A percentile compares a stretch with the other conserved stretches of the same genome.
These are phyloP conservation scores for Hydrozoanthus gracilis DNA, from an alignment of 92 coral and sea anemone species.

Conservation along the genomic window DNA sequence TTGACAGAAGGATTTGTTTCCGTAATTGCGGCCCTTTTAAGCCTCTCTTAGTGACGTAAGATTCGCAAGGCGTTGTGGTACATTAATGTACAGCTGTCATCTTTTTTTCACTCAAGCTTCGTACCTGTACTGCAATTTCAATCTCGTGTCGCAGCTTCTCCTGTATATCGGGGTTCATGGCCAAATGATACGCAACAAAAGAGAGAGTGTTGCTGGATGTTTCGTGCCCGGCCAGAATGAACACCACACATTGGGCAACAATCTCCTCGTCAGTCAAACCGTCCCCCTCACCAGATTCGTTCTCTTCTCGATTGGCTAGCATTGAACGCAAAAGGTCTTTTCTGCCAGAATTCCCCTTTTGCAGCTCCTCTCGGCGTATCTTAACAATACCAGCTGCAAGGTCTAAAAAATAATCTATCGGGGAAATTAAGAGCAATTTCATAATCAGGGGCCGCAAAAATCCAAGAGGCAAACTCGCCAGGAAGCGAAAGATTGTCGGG, in stretches of 20 bases:
- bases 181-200: not conserved
- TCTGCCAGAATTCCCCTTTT: not conserved
- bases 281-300: not conserved
- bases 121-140: not conserved
- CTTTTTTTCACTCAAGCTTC: not conserved
- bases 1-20: no score
- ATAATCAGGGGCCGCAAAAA: not conserved
- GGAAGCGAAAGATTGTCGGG: not conserved
- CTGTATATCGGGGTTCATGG: conserved; percentile 13
- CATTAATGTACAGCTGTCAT: not conserved
- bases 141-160: not conserved
- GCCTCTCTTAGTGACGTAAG: not conserved
- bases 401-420: not conserved
- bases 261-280: conserved; percentile 5
- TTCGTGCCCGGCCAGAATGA: conserved; percentile 12
- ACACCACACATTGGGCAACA: not conserved
- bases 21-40: no score
- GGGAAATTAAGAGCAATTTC: not conserved
- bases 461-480: not conserved
- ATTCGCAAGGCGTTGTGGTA: no score
- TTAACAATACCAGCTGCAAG: conserved; percentile 14
- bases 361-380: not conserved
- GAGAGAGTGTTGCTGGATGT: not conserved
- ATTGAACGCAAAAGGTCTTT: conserved; percentile 15
- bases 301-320: not conserved